Evolutionary conservation across 2,888 invertebrate genomes (phyloP).

Genomic region (Heliconius hortense): DNA sequence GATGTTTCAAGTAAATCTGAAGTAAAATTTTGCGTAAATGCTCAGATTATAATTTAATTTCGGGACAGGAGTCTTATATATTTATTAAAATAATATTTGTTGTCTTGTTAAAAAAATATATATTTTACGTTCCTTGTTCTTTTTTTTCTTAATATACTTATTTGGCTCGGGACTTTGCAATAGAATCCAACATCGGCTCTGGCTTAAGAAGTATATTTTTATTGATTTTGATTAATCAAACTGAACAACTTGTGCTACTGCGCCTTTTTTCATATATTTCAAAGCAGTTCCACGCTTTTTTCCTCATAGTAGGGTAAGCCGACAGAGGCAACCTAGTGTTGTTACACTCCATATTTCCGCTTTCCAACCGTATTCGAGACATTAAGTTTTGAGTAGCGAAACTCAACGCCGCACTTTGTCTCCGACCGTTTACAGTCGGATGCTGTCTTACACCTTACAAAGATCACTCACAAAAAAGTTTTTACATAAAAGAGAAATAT

Average conservation of each 20-base stretch:
- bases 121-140: not conserved
- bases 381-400: not conserved
- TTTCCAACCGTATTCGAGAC: not conserved
- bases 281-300: too few relatives aligned
- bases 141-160: too few relatives aligned
- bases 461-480: not conserved
- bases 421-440: too few relatives aligned
- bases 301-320: not conserved
- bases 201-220: too few relatives aligned
- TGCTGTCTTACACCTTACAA: not conserved
- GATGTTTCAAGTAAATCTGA: constrained; percentile 5
- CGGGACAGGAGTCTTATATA: not conserved
- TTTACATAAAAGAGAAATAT: not conserved
- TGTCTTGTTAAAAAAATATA: not conserved
- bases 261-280: too few relatives aligned
- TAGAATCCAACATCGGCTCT: too few relatives aligned
- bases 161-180: too few relatives aligned
- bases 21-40: constrained; percentile 1
- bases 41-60: constrained; percentile 23
- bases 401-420: not conserved
- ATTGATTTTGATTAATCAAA: too few relatives aligned
- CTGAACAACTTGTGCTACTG: too few relatives aligned
- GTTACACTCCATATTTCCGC: too few relatives aligned
- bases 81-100: constrained; percentile 6
- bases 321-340: too few relatives aligned